phyloP scores from a whole-genome alignment of 2,113 vertebrate genomes.

The Pterocles gutturalis region DNA sequence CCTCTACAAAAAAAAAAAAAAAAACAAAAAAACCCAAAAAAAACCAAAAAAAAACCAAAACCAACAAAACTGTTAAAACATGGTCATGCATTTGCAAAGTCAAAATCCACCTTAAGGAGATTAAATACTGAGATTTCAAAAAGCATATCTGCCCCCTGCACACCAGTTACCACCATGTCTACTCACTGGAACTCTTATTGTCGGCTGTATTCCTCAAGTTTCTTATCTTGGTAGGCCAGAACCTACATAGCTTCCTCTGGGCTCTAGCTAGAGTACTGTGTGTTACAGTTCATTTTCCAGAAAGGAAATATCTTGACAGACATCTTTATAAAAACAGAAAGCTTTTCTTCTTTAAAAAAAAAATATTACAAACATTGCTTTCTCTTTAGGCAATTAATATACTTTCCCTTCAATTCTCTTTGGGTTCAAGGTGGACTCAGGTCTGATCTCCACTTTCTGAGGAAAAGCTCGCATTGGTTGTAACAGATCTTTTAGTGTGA shows the following conservation, averaged over 20 bases:
- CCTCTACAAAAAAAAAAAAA: background rate
- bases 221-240: constrained; percentile 34
- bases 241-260: background rate
- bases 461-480: background rate
- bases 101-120: background rate
- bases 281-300: background rate
- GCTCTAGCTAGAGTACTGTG: background rate
- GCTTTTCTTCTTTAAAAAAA: background rate
- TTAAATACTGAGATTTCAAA: background rate
- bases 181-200: background rate
- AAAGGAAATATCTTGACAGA: constrained; percentile 18
- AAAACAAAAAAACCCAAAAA: too few relatives aligned
- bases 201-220: background rate
- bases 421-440: background rate
- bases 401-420: background rate
- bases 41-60: too few relatives aligned
- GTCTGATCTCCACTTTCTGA: background rate
- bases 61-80: background rate
- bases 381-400: background rate
- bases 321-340: background rate
- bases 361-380: background rate
- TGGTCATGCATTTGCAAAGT: background rate
- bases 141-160: accelerated
- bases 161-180: background rate
- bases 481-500: background rate